phyloP scores from a whole-genome alignment of 2,113 vertebrate species.

The Spheniscus mendiculus region DNA sequence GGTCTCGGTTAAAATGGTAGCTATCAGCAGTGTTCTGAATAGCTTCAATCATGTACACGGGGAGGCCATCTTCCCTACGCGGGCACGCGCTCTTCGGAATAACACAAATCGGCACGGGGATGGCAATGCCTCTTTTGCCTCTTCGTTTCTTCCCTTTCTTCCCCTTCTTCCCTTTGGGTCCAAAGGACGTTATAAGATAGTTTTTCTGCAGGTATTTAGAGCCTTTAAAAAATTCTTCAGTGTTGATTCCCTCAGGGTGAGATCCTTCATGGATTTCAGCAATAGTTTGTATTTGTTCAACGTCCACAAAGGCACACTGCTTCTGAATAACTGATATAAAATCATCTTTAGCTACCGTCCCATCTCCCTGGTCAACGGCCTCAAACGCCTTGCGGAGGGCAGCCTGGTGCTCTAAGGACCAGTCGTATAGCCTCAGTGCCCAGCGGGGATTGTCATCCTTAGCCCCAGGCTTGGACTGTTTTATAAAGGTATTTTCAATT shows the following conservation, averaged over 20 bases:
- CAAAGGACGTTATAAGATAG: conserved; percentile 79
- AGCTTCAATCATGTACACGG: conserved; percentile 85
- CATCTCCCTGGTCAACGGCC: conserved; percentile 38
- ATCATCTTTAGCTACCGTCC: conserved; percentile 60
- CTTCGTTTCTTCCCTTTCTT: conserved; percentile 71
- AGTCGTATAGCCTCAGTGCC: conserved; percentile 87
- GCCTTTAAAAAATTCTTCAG: conserved; percentile 88
- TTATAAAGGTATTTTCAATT: conserved; percentile 76
- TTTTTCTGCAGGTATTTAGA: conserved; percentile 83
- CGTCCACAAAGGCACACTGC: conserved; percentile 60
- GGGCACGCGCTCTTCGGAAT: conserved; percentile 62
- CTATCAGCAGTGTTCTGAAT: conserved; percentile 70
- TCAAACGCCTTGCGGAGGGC: conserved; percentile 72
- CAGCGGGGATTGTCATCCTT: conserved; percentile 73
- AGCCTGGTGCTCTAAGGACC: conserved; percentile 82
- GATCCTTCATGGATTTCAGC: conserved; percentile 72
- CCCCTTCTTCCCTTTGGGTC: conserved; percentile 74
- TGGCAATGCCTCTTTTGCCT: conserved; percentile 59
- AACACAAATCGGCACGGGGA: conserved; percentile 84
- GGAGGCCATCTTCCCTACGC: conserved; percentile 78
- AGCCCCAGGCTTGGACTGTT: conserved; percentile 49
- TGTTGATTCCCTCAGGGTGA: conserved; percentile 64
- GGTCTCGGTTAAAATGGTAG: conserved; percentile 68
- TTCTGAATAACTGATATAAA: conserved; percentile 79
- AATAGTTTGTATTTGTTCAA: conserved; percentile 66